These are phyloP conservation scores for Holcopasites calliopsidis DNA, from an alignment of 1,140 invertebrate genomes.

Conservation along the genomic window DNA sequence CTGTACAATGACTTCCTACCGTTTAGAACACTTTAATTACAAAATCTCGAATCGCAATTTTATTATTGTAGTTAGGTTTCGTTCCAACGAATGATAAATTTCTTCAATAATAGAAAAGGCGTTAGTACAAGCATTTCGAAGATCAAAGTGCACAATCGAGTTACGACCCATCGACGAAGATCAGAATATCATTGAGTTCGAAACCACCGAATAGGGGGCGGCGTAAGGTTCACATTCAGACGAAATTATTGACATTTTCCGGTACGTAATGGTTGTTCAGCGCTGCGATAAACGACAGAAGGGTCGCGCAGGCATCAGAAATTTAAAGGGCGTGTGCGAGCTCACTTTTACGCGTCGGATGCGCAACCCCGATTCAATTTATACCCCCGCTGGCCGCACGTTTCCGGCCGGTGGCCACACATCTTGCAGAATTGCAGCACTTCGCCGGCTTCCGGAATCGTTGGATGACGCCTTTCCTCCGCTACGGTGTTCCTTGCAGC, in stretches of 20 bases:
- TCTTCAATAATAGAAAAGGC: neutral
- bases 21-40: too few species aligned
- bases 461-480: conserved; percentile 14
- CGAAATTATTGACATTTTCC: conserved; percentile 77
- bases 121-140: too few species aligned
- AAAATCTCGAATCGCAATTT: too few species aligned
- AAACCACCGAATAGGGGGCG: neutral
- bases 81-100: neutral
- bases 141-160: too few species aligned
- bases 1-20: too few species aligned
- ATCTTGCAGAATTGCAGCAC: conserved; percentile 70
- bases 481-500: neutral
- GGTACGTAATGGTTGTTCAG: conserved; percentile 72
- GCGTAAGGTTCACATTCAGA: conserved; percentile 10
- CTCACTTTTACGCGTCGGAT: conserved; percentile 75
- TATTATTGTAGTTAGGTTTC: too few species aligned
- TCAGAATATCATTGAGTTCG: conserved; percentile 3
- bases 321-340: conserved; percentile 78
- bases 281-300: conserved; percentile 46
- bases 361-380: conserved; percentile 75
- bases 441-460: conserved; percentile 64
- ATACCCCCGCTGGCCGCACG: conserved; percentile 67
- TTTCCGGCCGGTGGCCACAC: conserved; percentile 66
- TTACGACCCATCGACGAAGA: neutral
- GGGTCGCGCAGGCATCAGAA: conserved; percentile 49